Evolutionary conservation across 53 echinoderm and acorn worm genomes (phyloP).

Genomic region (Luidia sarsii): DNA sequence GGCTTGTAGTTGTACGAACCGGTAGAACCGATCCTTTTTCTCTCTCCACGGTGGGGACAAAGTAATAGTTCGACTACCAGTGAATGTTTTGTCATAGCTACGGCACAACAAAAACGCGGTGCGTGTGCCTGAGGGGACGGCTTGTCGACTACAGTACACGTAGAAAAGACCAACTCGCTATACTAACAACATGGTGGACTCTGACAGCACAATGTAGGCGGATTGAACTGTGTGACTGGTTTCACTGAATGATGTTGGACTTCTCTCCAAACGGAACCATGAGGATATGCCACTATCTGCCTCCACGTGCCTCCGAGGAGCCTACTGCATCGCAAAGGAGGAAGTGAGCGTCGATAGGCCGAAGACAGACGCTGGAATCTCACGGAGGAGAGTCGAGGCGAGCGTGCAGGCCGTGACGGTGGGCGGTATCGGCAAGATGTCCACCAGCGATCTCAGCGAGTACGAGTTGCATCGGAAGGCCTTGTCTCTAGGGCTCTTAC

Average conservation of each 20-base stretch:
- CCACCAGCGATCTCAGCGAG: slow-evolving; percentile 46
- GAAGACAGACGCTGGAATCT: not conserved
- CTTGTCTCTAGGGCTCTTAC: slow-evolving; percentile 53
- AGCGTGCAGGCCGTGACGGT: not conserved
- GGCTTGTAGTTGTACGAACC: not conserved
- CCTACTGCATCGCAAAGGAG: not conserved
- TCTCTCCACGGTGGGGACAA: too few relatives aligned
- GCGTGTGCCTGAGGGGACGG: not conserved
- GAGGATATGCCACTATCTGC: slow-evolving; percentile 29
- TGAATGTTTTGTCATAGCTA: slow-evolving; percentile 31
- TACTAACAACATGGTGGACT: not conserved
- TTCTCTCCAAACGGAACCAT: slow-evolving; percentile 1
- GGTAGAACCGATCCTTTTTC: too few relatives aligned
- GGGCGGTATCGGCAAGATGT: not conserved
- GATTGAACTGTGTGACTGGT: not conserved
- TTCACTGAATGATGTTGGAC: slow-evolving; percentile 11
- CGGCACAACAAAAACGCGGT: slow-evolving; percentile 15
- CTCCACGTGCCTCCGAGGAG: slow-evolving; percentile 19
- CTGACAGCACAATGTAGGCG: not conserved
- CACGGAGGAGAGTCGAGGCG: too few relatives aligned
- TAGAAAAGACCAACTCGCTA: too few relatives aligned
- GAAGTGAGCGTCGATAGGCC: not conserved
- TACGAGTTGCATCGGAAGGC: slow-evolving; percentile 63
- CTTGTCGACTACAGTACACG: not conserved
- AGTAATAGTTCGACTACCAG: not conserved